phyloP scores from a whole-genome alignment of 2,113 vertebrate genomes.

The Nycticebus coucang region DNA sequence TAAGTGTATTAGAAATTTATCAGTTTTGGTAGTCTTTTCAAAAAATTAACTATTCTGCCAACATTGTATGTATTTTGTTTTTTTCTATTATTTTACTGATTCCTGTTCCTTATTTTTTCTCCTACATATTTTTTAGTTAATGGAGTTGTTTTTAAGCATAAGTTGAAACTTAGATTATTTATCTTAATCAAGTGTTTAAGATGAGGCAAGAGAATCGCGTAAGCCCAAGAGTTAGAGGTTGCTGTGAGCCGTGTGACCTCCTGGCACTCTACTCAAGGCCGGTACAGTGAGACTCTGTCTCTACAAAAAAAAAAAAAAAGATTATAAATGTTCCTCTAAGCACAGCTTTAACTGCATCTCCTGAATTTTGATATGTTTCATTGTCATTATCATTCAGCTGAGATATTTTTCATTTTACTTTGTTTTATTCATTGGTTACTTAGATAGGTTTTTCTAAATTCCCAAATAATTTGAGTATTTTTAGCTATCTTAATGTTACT shows the following conservation, averaged over 20 bases:
- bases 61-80: background rate
- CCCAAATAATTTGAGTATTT: background rate
- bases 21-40: background rate
- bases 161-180: background rate
- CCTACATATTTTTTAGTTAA: background rate
- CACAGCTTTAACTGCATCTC: background rate
- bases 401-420: background rate
- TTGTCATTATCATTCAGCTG: background rate
- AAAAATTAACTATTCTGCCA: background rate
- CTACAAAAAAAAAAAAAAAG: too few relatives aligned
- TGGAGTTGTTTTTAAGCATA: background rate
- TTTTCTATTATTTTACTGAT: background rate
- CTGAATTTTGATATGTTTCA: background rate
- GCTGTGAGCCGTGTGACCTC: too few relatives aligned
- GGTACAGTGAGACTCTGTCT: too few relatives aligned
- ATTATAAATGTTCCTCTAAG: background rate
- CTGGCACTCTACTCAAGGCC: too few relatives aligned
- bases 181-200: background rate
- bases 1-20: background rate
- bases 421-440: background rate
- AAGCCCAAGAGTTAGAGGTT: too few relatives aligned
- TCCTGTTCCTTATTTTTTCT: background rate
- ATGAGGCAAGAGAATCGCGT: too few relatives aligned
- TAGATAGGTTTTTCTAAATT: background rate
- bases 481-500: background rate